Evolutionary conservation across 2,113 vertebrate species (phyloP), one percentile per base, ranked within the genome.

Genomic region (Camelus bactrianus): DNA sequence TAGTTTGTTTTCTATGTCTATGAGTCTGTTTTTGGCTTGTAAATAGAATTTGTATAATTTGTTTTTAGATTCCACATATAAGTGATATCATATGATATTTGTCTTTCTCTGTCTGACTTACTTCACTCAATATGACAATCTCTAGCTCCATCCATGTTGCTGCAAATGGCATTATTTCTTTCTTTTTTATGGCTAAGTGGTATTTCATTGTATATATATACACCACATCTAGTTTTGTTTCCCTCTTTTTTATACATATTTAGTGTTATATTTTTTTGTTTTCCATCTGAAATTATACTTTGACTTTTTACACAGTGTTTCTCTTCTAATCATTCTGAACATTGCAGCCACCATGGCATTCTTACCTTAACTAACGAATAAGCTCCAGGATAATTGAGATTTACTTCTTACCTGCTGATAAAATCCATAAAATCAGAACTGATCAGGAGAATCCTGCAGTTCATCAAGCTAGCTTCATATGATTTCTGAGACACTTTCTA

Each of bases 251-350:
- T 54, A 54, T 58, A 3, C 48, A 91, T 42, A 8, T 38, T 5
- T 67, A 86, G 12, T 24, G 93, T n/a, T 70, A 79, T 3, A 38
- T n/a, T 82, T 95, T 96, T 73, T n/a, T 58, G 85, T 72, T n/a
- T 60, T 91, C 17, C n/a, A 76, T 86, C 6, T 82, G 38, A 84
- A 62, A 62, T 77, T 87, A 0, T 60, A 42, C 14, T 89, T 84
- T 87, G 50, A 64, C 17, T 9, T 89, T 80, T 93, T 93, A 67
- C 30, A 8, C 8, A 28, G 6, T 24, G 42, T 91, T 89, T 96
- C 30, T 94, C n/a, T 72, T 93, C 35, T 92, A 5, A 84, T 64
- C 48, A 91, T 22, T 46, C 19, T 89, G 15, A 62, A 56, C 65
- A 69, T 8, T 64, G 32, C 12, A 94, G 7, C 24, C 50, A 56